Base-by-base conservation (phyloP, 2,113 vertebrate genomes). In the Seriola rivoliana region DNA sequence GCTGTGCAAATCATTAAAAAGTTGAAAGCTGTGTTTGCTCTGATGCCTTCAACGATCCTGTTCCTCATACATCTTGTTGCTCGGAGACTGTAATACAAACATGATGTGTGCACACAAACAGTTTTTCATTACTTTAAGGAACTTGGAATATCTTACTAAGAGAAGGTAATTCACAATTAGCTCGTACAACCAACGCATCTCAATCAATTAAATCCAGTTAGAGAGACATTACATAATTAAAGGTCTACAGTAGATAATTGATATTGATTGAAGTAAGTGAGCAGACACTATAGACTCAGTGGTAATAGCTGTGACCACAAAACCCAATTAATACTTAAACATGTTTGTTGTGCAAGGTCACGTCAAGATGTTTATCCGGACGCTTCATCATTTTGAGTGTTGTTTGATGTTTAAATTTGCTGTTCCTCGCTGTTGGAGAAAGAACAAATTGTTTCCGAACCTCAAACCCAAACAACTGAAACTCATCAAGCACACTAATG, bases 231-330 rank as follows among this genome's bases (percentile, higher is more conserved):
- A 46, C 2, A 78, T 81, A 71, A 80, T 85, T 85, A 75, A 79
- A 69, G 57, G 64, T 34, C 36, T 29, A 8, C 62, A 77, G 7
- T 74, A 73, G 70, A 71, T 71, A 63, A 71, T 50, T 54, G 48
- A 63, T 71, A 81, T 85, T 91, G 84, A 87, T 89, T 76, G 29
- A 59, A 68, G 62, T n/a, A 60, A 72, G 74, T 38, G 25, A 50
- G 32, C 19, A 71, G 36, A 58, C 66, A 16, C 66, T 32, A 23
- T 29, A 0, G 40, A 40, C 74, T 71, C 17, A 9, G 46, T 62
- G 21, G 21, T 60, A 25, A 54, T 0, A 23, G 58, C 34, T 65
- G 44, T 80, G 60, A 69, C 77, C 71, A 69, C 71, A 46, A 58
- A 60, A 73, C 72, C 64, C 23, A 77, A 7, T 77, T 60, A 74